Percentiles rank a stretch among this genome's conserved stretches.
Conservation (phyloP, 2,797 vertebrate species). For the Chromobotia macracanthus region DNA sequence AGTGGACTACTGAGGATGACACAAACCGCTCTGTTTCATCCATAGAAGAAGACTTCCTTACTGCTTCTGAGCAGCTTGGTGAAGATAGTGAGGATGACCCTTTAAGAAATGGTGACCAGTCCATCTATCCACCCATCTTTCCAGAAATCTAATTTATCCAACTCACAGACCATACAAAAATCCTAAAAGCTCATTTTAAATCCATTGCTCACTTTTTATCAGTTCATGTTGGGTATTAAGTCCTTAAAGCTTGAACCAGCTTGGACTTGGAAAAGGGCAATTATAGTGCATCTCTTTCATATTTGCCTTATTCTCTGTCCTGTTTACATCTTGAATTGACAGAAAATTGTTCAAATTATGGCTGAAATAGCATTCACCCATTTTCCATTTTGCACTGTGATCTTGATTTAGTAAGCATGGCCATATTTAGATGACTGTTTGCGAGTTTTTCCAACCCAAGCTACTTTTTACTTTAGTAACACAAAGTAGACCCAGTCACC, state of each 20-base stretch:
- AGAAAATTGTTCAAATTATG: slow-evolving; percentile 18
- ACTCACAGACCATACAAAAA: not conserved
- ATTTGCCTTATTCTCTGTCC: not conserved
- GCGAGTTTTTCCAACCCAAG: not conserved
- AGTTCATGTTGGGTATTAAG: slow-evolving; percentile 1
- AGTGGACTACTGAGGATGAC: slow-evolving; percentile 86
- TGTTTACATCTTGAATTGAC: slow-evolving; percentile 11
- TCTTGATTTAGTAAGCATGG: not conserved
- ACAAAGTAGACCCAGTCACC: not conserved
- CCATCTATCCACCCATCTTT: not conserved
- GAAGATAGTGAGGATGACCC: slow-evolving; percentile 91
- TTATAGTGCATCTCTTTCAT: not conserved
- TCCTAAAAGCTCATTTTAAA: not conserved
- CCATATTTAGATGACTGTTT: not conserved
- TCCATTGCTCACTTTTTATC: not conserved
- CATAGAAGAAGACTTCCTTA: slow-evolving; percentile 96
- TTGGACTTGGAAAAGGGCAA: slow-evolving; percentile 13
- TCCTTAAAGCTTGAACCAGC: not conserved
- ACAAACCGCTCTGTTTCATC: slow-evolving; percentile 95
- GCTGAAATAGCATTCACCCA: slow-evolving; percentile 4
- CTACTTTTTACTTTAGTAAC: slow-evolving; percentile 18
- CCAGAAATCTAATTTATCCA: not conserved
- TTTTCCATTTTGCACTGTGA: not conserved
- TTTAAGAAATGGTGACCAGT: slow-evolving; percentile 82
- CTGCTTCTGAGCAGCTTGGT: slow-evolving; percentile 92